Percentiles rank a stretch among this genome's conserved stretches.
These are phyloP conservation scores for Calephelis nemesis DNA, from an alignment of 1,140 invertebrate species.

Conservation along the genomic window DNA sequence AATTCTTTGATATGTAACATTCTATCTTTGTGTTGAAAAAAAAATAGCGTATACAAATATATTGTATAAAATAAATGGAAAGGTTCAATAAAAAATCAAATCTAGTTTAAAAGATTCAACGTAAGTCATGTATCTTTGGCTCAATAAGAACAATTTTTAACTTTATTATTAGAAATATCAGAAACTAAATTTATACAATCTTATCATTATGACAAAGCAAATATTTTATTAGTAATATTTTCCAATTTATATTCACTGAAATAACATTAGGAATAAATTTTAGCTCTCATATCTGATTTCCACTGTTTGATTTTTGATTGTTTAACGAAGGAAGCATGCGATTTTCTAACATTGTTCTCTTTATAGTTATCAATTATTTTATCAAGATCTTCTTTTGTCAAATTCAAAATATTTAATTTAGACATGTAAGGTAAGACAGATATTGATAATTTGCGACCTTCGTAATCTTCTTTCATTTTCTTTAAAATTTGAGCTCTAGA, in stretches of 20 bases:
- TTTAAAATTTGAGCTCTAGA: constrained; percentile 37
- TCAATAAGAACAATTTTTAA: too few relatives aligned
- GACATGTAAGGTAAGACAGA: constrained; percentile 32
- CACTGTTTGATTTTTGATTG: constrained; percentile 37
- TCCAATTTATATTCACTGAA: not conserved
- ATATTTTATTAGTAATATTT: not conserved
- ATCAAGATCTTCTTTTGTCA: constrained; percentile 37
- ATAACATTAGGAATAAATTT: constrained; percentile 7
- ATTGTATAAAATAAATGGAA: too few relatives aligned
- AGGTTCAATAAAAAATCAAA: too few relatives aligned
- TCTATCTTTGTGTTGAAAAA: too few relatives aligned
- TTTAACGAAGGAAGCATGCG: constrained; percentile 25
- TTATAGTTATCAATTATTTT: constrained; percentile 40
- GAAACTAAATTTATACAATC: not conserved
- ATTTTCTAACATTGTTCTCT: constrained; percentile 28
- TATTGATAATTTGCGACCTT: constrained; percentile 39
- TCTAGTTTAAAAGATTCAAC: too few relatives aligned
- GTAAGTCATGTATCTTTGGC: too few relatives aligned
- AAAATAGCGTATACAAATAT: too few relatives aligned
- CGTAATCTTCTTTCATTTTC: constrained; percentile 40
- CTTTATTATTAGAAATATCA: too few relatives aligned
- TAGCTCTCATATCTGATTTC: constrained; percentile 37
- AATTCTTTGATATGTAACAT: too few relatives aligned
- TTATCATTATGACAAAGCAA: not conserved
- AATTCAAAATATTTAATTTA: constrained; percentile 29